Conservation (phyloP, 2,113 vertebrate species). For the Bufo gargarizans region DNA sequence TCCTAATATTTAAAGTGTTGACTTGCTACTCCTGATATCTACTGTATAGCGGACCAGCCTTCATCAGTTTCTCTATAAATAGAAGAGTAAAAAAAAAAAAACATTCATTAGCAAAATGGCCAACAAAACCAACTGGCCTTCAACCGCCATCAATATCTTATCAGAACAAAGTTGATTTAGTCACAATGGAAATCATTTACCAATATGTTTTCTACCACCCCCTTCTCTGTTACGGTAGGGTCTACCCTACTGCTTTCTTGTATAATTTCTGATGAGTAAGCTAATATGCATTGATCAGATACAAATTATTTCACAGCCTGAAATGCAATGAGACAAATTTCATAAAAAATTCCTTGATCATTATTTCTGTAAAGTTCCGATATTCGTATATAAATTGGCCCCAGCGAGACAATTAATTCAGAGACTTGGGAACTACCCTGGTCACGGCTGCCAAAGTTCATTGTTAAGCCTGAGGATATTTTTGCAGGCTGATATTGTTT, state of each 20-base stretch:
- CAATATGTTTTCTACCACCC: neutral
- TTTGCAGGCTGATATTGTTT: constrained; percentile 43
- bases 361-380: constrained; percentile 35
- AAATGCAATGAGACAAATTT: constrained; percentile 20
- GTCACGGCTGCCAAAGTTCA: constrained; percentile 30
- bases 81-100: too few species aligned
- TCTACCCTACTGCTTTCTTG: neutral
- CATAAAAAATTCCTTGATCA: constrained; percentile 44
- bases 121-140: neutral
- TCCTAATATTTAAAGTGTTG: neutral
- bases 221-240: neutral
- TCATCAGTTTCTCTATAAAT: too few species aligned
- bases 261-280: constrained; percentile 28
- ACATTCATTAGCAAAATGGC: too few species aligned
- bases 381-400: constrained; percentile 42
- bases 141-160: neutral
- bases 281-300: constrained; percentile 36
- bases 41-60: too few species aligned
- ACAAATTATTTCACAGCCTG: constrained; percentile 23
- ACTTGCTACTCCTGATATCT: too few species aligned
- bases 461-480: constrained; percentile 40
- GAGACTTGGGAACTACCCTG: constrained; percentile 8
- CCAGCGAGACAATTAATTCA: constrained; percentile 39
- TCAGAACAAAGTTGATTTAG: neutral
- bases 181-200: neutral